A percentile compares a stretch with the other conserved stretches of the same genome.
Evolutionary conservation across 2,888 invertebrate genomes (phyloP).

Genomic region (Amblyjoppa proteus): DNA sequence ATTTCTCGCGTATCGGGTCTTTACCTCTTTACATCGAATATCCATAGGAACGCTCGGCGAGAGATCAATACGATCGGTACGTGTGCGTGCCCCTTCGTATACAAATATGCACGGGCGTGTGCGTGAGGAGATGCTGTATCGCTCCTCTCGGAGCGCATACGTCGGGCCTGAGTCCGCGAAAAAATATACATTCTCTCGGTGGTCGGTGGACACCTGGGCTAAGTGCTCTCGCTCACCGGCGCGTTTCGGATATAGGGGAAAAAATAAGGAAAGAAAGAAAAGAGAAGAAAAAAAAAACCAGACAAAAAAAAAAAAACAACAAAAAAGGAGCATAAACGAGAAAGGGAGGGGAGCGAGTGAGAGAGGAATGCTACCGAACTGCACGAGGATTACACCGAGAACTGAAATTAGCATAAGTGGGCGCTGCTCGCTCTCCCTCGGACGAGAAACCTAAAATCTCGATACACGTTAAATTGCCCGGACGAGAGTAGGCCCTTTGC

Average conservation of each 20-base stretch:
- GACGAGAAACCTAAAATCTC: conserved; percentile 26
- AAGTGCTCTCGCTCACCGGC: conserved; percentile 70
- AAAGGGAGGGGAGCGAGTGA: not conserved
- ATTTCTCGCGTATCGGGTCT: conserved; percentile 50
- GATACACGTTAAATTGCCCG: conserved; percentile 5
- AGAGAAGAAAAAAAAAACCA: conserved; percentile 11
- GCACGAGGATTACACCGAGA: conserved; percentile 40
- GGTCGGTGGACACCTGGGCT: conserved; percentile 75
- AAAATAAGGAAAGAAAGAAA: not conserved
- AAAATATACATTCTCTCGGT: conserved; percentile 58
- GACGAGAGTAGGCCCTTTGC: not conserved
- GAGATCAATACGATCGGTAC: not conserved
- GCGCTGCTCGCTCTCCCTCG: conserved; percentile 20
- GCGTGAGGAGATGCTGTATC: conserved; percentile 9
- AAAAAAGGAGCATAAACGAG: conserved; percentile 15
- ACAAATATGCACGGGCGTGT: not conserved
- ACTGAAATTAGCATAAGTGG: conserved; percentile 76
- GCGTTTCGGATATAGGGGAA: conserved; percentile 40
- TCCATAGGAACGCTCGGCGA: conserved; percentile 25
- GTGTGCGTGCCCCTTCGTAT: not conserved
- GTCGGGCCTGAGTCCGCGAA: conserved; percentile 17
- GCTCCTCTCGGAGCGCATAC: conserved; percentile 1
- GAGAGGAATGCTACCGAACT: not conserved
- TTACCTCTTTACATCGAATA: conserved; percentile 54
- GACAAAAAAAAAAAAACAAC: conserved; percentile 2